These are phyloP conservation scores for Argynnis bischoffii DNA, from an alignment of 2,888 invertebrate species.

Conservation along the genomic window DNA sequence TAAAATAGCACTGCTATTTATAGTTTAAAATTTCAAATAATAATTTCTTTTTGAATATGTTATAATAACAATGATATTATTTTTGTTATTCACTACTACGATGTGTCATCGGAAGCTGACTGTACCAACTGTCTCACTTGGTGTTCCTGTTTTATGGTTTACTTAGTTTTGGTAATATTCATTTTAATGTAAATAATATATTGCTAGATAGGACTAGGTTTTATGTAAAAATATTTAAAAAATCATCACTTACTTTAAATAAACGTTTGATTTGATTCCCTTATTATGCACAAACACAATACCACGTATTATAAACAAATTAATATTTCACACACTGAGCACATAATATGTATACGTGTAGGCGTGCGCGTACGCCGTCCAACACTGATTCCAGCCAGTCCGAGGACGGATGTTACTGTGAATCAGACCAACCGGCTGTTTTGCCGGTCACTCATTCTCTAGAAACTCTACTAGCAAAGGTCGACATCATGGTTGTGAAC, in stretches of 20 bases:
- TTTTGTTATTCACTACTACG: too few species aligned
- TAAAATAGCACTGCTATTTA: not conserved
- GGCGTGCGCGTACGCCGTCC: constrained; percentile 66
- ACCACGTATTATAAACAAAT: constrained; percentile 40
- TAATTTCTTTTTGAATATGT: too few species aligned
- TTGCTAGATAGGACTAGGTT: too few species aligned
- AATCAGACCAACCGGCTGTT: constrained; percentile 60
- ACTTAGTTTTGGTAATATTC: too few species aligned
- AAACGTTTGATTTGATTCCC: not conserved
- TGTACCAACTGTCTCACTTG: too few species aligned
- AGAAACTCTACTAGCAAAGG: constrained; percentile 52
- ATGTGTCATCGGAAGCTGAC: too few species aligned
- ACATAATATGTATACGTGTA: constrained; percentile 58
- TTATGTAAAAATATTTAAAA: too few species aligned
- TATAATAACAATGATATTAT: too few species aligned
- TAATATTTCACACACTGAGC: constrained; percentile 67
- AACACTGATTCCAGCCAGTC: constrained; percentile 56
- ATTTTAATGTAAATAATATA: too few species aligned
- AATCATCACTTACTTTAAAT: not conserved
- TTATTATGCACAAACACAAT: constrained; percentile 1
- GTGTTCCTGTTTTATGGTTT: too few species aligned
- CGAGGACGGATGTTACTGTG: constrained; percentile 66
- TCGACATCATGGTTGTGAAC: constrained; percentile 46
- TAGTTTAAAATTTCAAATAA: constrained; percentile 1
- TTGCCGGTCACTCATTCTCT: constrained; percentile 61